These are phyloP conservation scores for Paradoxurus hermaphroditus DNA, from an alignment of 2,113 vertebrate species.

Conservation along the genomic window DNA sequence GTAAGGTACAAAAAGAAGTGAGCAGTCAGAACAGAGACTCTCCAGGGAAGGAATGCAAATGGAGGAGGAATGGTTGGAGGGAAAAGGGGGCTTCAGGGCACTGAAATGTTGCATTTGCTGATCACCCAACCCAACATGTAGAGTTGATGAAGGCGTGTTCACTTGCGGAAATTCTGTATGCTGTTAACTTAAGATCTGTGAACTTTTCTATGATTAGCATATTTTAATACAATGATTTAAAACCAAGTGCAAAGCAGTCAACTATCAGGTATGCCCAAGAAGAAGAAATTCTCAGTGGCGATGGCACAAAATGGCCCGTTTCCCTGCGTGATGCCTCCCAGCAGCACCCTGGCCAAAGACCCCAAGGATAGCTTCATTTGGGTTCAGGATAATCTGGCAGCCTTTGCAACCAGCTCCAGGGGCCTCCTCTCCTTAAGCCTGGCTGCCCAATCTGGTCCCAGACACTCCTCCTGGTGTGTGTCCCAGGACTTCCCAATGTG, in stretches of 20 bases:
- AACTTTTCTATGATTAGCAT: neutral
- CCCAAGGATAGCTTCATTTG: neutral
- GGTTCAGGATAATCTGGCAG: neutral
- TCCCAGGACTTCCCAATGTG: neutral
- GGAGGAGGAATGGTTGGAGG: neutral
- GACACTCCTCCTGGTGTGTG: neutral
- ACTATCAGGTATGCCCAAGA: neutral
- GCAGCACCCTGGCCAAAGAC: neutral
- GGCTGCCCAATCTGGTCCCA: neutral
- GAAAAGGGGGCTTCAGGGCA: neutral
- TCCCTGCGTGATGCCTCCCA: neutral
- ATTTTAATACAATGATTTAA: neutral
- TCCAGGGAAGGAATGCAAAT: neutral
- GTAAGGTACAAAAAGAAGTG: neutral
- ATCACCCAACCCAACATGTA: neutral
- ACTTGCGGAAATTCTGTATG: neutral
- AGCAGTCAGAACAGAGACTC: neutral
- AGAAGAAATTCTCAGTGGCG: neutral
- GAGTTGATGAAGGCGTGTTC: too few relatives aligned
- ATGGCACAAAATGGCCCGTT: neutral
- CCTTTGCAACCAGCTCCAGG: rapidly evolving
- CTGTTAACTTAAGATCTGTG: neutral
- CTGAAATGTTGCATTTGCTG: neutral
- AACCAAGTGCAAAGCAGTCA: neutral
- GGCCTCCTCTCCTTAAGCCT: neutral